phyloP scores from a whole-genome alignment of 2,888 invertebrate species.

The Erebia epiphron region DNA sequence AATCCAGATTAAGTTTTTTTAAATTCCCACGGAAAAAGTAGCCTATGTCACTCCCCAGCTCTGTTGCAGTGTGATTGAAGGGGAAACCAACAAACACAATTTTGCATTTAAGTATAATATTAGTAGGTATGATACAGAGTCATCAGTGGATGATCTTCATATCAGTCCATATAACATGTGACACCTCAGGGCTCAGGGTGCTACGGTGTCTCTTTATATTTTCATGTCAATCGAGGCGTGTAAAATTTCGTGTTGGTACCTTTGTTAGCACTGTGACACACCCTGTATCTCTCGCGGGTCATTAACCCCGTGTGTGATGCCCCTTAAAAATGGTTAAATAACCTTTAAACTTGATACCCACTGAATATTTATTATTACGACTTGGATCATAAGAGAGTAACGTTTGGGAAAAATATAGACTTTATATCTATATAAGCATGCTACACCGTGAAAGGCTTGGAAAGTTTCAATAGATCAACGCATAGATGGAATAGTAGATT shows the following conservation, averaged over 20 bases:
- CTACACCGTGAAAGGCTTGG: no score
- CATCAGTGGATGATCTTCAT: background rate
- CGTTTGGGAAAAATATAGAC: slow-evolving; percentile 9
- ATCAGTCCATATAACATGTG: background rate
- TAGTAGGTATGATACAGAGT: background rate
- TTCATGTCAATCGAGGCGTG: slow-evolving; percentile 19
- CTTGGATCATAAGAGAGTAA: slow-evolving; percentile 10
- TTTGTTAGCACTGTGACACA: slow-evolving; percentile 28
- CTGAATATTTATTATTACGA: slow-evolving; percentile 6
- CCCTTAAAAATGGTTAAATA: slow-evolving; percentile 20
- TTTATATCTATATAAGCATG: background rate
- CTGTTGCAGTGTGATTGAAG: no score
- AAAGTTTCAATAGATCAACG: no score
- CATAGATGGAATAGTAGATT: no score
- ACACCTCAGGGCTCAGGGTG: background rate
- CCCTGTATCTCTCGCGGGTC: slow-evolving; percentile 42
- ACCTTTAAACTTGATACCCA: slow-evolving; percentile 20
- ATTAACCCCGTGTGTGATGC: slow-evolving; percentile 35
- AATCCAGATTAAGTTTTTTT: no score
- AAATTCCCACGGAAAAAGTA: no score
- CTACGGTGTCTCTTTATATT: background rate
- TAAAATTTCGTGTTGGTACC: slow-evolving; percentile 23
- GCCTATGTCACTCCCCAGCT: no score
- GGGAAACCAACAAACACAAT: no score
- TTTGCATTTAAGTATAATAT: no score